Evolutionary conservation across 2,888 invertebrate genomes (phyloP).

Genomic region (Linnaemya tessellans): DNA sequence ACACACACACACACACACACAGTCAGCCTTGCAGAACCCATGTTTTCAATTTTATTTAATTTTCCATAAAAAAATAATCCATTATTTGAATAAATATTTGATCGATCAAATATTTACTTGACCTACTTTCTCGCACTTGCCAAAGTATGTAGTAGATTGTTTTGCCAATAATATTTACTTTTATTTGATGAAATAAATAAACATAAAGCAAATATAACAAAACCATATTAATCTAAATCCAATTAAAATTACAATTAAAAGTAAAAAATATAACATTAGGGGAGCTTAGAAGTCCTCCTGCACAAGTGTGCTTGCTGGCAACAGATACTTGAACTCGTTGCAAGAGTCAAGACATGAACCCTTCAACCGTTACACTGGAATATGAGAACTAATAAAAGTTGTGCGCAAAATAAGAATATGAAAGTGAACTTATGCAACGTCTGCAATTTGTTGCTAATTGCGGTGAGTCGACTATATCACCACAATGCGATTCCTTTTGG

Average conservation of each 20-base stretch:
- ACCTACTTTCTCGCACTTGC: no score
- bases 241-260: slow-evolving; percentile 7
- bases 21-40: no score
- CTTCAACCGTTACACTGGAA: slow-evolving; percentile 43
- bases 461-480: slow-evolving; percentile 45
- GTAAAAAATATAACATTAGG: neutral
- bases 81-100: no score
- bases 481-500: slow-evolving; percentile 77
- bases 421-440: slow-evolving; percentile 7
- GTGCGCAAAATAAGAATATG: neutral
- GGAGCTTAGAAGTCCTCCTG: slow-evolving; percentile 22
- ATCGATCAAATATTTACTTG: no score
- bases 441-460: slow-evolving; percentile 27
- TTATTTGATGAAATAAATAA: slow-evolving; percentile 42
- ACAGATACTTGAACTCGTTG: slow-evolving; percentile 33
- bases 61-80: no score
- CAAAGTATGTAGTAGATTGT: no score
- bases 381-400: slow-evolving; percentile 5
- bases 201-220: slow-evolving; percentile 25
- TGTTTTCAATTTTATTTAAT: no score
- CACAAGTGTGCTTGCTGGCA: slow-evolving; percentile 11
- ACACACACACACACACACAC: no score
- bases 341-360: slow-evolving; percentile 37
- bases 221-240: slow-evolving; percentile 18
- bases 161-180: no score